phyloP scores from a whole-genome alignment of 2,888 invertebrate genomes.

The Girardia tigrina region DNA sequence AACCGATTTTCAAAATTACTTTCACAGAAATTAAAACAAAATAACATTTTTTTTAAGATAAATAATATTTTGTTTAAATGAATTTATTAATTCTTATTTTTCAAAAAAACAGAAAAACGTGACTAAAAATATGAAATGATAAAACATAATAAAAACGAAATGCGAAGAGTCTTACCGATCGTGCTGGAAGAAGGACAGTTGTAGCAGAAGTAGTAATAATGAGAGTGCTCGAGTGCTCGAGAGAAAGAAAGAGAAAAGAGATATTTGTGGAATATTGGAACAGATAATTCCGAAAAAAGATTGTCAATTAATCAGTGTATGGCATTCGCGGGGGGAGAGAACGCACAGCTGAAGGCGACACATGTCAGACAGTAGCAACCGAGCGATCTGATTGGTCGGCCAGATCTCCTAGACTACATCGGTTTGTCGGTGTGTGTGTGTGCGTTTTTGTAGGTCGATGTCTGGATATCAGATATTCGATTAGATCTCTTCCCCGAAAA shows the following conservation, averaged over 20 bases:
- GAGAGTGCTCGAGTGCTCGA: too few species aligned
- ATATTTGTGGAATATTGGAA: not conserved
- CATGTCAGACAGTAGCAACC: not conserved
- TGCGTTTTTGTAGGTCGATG: not conserved
- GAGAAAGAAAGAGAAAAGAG: too few species aligned
- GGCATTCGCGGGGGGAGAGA: not conserved
- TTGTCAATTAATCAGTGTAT: not conserved
- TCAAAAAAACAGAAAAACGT: not conserved
- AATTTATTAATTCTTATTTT: not conserved
- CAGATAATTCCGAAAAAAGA: not conserved
- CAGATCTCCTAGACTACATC: too few species aligned
- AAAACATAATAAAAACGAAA: too few species aligned
- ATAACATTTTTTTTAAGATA: too few species aligned
- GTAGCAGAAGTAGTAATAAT: too few species aligned
- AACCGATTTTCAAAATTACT: not conserved
- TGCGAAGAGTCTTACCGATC: too few species aligned
- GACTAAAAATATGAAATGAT: too few species aligned
- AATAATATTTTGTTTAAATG: too few species aligned
- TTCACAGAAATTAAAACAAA: not conserved
- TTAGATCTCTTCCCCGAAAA: not conserved
- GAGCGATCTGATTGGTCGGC: not conserved
- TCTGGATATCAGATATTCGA: not conserved
- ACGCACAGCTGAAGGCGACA: not conserved
- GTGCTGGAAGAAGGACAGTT: too few species aligned
- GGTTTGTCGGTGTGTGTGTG: too few species aligned